phyloP scores from a whole-genome alignment of 1,140 invertebrate species.

The Drosophila littoralis region DNA sequence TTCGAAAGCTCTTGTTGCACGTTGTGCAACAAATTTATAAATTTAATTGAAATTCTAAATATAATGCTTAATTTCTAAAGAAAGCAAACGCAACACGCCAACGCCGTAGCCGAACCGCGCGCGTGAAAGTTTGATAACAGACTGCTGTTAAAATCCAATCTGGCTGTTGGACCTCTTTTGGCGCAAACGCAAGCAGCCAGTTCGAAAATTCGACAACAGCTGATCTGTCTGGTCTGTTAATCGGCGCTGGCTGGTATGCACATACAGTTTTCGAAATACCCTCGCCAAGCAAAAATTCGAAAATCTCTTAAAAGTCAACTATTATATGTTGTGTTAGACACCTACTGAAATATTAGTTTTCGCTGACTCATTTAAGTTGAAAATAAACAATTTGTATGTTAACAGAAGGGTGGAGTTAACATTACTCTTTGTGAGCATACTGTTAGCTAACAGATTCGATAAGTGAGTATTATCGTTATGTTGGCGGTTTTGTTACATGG shows the following conservation, averaged over 20 bases:
- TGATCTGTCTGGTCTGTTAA: slow-evolving; percentile 20
- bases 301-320: neutral
- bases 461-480: slow-evolving; percentile 5
- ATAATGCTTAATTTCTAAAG: slow-evolving; percentile 39
- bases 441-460: slow-evolving; percentile 12
- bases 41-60: slow-evolving; percentile 42
- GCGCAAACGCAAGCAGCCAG: slow-evolving; percentile 37
- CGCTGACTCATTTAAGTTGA: no score
- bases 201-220: slow-evolving; percentile 45
- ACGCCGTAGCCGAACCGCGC: slow-evolving; percentile 46
- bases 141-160: slow-evolving; percentile 38
- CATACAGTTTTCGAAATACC: neutral
- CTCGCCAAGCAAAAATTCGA: neutral
- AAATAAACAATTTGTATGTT: neutral
- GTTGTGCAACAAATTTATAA: slow-evolving; percentile 9
- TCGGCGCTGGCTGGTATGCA: slow-evolving; percentile 12
- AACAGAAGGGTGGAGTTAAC: neutral
- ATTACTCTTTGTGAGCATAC: neutral
- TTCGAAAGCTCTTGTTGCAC: slow-evolving; percentile 7
- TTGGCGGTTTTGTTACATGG: neutral
- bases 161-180: slow-evolving; percentile 23
- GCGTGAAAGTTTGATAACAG: slow-evolving; percentile 40
- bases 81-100: slow-evolving; percentile 35
- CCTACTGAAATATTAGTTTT: neutral
- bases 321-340: no score